Base-by-base conservation (phyloP, 2,113 vertebrate genomes). In the Urocitellus parryii region DNA sequence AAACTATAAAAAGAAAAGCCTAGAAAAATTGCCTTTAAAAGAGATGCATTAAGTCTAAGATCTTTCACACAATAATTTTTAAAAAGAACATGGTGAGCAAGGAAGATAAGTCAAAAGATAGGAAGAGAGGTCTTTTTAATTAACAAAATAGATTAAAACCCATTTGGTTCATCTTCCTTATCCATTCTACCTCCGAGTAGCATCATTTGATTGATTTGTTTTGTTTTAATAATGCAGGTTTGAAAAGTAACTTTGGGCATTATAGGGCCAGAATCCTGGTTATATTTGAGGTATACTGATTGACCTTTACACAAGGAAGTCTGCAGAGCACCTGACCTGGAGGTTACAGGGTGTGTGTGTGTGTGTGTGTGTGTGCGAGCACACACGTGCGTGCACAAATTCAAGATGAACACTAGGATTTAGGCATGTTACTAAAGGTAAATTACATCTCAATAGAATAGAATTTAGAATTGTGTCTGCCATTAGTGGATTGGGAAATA, bases 31-130 rank as follows among this genome's bases (percentile, higher is more conserved):
- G 77, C 17, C 68, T 84, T 94, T 48, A 37, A 73, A 76, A 73
- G 37, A 83, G 27, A 17, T 11, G 18, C n/a, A 73, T 53, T 94
- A 81, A 78, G 37, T 77, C 42, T 20, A 92, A 95, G 70, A 63
- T 92, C 93, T 91, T 94, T 87, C 63, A 74, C 39, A 90, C 9
- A 25, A 34, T 76, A 82, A 56, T 11, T 70, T 90, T 95, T 67
- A 68, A 67, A 91, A 96, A 91, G 90, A 97, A 97, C 95, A 96
- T 24, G 24, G 82, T 80, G 92, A 86, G 32, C 82, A 79, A 87
- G 53, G 65, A 92, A 91, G 85, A 86, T 67, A 74, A 79, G 45
- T 72, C 73, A 86, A 91, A 89, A 97, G 86, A 92, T 58, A 65
- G 42, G 11, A 73, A 82, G n/a, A 82, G n/a, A 48, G 3, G 22